Base-by-base conservation (phyloP, 1,140 invertebrate species). In the Trinorchestia longiramus region DNA sequence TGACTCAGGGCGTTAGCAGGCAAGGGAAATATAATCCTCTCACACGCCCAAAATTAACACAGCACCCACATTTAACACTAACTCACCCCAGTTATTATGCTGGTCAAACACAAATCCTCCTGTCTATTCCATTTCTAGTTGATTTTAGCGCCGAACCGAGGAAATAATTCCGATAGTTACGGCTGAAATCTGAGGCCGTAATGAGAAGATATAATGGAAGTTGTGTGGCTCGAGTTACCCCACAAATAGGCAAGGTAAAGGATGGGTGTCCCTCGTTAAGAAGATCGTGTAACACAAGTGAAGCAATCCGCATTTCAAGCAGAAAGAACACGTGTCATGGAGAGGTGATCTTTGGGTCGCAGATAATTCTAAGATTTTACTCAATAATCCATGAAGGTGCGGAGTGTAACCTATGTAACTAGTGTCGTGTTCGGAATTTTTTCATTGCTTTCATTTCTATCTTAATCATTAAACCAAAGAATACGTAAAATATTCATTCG, bases 121-220 rank as follows among this genome's bases (percentile, higher is more conserved):
- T 36, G 15, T 77, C 62, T 36, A 77, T 90, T 42, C 36, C 88
- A 17, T 36, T 42, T 0, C 41, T 4, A 90, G 88, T 3, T 36
- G 62, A 77, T 90, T 90, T 90, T 90, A 42, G 41, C 88, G 41
- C n/a, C 36, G n/a, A 42, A 41, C 41, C 28, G 42, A 4, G 43
- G 88, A 42, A 90, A 90, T 42, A 90, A 42, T 90, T 90, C 41
- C 88, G 88, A 90, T 90, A 90, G 43, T 90, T 90, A 90, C 43
- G 88, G 88, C 88, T 17, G 88, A 43, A 90, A 90, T 90, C 0
- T 90, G n/a, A 0, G 88, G 28, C 88, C n/a, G 43, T 90, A 90
- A 90, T 90, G 88, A 42, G 43, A 41, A 90, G 43, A 42, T 42
- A 41, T 90, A 90, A 90, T 90, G 88, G 43, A 6, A 41, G 11